Conservation (phyloP, 2,888 invertebrate species). For the Schizotus pectinicornis region DNA sequence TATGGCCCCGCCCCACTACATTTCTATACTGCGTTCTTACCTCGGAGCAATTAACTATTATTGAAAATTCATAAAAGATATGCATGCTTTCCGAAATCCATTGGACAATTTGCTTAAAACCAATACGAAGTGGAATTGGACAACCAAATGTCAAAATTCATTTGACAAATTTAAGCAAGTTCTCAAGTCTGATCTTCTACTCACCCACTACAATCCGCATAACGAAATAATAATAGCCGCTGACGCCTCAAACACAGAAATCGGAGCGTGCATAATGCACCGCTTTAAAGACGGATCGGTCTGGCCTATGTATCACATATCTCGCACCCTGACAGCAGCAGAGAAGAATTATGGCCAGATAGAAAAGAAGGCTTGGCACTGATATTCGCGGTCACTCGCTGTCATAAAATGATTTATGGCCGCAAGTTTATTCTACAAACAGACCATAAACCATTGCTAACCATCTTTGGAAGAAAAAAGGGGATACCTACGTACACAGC, state of each 20-base stretch:
- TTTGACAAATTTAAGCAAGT: constrained; percentile 11
- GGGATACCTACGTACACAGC: constrained; percentile 32
- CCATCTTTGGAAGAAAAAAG: too few relatives aligned
- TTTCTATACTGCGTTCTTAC: too few relatives aligned
- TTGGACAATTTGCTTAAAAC: constrained; percentile 13
- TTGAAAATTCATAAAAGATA: constrained; percentile 3
- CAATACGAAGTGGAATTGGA: constrained; percentile 13
- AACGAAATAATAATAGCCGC: constrained; percentile 2
- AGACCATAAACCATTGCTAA: constrained; percentile 33
- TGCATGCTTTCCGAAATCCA: constrained; percentile 17
- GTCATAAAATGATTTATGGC: constrained; percentile 47
- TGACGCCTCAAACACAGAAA: constrained; percentile 3
- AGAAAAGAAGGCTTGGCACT: constrained; percentile 49
- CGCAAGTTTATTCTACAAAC: constrained; percentile 46
- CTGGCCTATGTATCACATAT: constrained; percentile 32
- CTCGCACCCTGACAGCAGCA: constrained; percentile 42
- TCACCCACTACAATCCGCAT: constrained; percentile 10
- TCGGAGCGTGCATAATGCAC: constrained; percentile 5
- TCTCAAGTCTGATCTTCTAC: constrained; percentile 1
- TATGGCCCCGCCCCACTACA: too few relatives aligned
- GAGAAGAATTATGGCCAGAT: constrained; percentile 49
- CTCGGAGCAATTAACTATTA: constrained; percentile 51
- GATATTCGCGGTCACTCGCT: constrained; percentile 45
- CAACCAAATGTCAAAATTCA: constrained; percentile 7
- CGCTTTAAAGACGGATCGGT: constrained; percentile 38